Conservation (phyloP, 64 coral and sea anemone species). For the Porites australiensis region DNA sequence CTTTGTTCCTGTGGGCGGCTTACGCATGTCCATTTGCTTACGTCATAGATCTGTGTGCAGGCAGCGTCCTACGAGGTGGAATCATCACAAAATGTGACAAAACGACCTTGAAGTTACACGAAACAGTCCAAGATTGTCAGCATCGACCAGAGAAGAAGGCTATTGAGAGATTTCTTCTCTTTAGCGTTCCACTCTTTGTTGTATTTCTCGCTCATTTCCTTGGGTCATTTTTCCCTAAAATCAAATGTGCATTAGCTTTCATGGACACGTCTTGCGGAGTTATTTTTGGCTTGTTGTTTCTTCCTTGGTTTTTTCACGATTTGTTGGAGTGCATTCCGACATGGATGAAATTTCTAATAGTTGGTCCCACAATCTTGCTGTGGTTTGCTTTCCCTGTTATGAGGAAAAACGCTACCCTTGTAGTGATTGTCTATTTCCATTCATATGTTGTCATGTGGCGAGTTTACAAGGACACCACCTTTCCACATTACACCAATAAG, state of each 20-base stretch:
- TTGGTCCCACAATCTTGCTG: constrained; percentile 50
- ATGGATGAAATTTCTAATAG: constrained; percentile 50
- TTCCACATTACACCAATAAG: neutral
- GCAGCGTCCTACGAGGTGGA: neutral
- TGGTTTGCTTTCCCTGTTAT: constrained; percentile 72
- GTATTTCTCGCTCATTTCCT: neutral
- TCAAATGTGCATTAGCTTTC: neutral
- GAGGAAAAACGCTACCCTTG: constrained; percentile 46
- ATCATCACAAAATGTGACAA: neutral
- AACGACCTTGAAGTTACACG: neutral
- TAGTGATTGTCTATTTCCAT: constrained; percentile 72
- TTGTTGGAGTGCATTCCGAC: neutral
- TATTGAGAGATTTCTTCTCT: neutral
- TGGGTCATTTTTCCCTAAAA: neutral
- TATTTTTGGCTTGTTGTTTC: constrained; percentile 6
- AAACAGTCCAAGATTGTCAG: neutral
- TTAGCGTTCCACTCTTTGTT: neutral
- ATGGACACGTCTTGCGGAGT: neutral
- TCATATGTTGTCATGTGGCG: constrained; percentile 75
- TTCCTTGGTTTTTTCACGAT: constrained; percentile 16
- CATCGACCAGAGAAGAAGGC: neutral
- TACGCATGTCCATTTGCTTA: constrained; percentile 66
- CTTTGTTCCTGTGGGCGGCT: constrained; percentile 33
- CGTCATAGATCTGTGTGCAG: constrained; percentile 32
- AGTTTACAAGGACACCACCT: constrained; percentile 53